Base-by-base conservation (phyloP, 1,140 invertebrate species). In the Penaeus indicus region DNA sequence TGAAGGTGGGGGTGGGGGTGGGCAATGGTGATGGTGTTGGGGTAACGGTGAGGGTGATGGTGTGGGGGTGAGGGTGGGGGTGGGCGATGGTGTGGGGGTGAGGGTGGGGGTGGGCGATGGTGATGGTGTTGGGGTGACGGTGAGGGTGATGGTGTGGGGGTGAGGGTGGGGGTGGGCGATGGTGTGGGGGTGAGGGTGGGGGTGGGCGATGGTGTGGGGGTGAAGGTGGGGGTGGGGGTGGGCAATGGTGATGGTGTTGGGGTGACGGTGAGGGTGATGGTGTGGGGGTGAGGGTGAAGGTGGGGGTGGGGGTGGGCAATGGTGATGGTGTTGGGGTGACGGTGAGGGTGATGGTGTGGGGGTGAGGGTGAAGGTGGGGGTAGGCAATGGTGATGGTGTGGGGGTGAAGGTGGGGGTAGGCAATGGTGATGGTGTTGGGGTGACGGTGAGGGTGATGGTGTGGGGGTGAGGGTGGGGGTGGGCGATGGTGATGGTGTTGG, bases 111-210 rank as follows among this genome's bases (percentile, higher is more conserved):
- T 5, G 38, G 38, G 38, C 2, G 38, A 75, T 22, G 75, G 27
- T 21, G 27, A 78, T 5, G 18, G 42, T 27, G 19, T 32, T 1
- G 75, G 7, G 8, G 18, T 32, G 42, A 16, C 1, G 75, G 42
- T 32, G 75, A 25, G 8, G 75, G 16, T 42, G 19, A 5, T 77
- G 75, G 75, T 22, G 1, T 78, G 75, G 7, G 72, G 38, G 22
- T 19, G 19, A 18, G 75, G 75, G 75, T 78, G 75, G 27, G 38
- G 3, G 13, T 13, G 22, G 18, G 78, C 62, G 19, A 54, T 81
- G 32, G n/a, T 25, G n/a, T 25, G 11, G 25, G 38, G 25, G 83
- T 84, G n/a, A 42, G 25, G 67, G 86, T 77, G 80, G 64, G 32
- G 61, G 81, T n/a, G n/a, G n/a, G n/a, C n/a, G n/a, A n/a, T n/a